phyloP scores from a whole-genome alignment of 2,113 vertebrate genomes.

The Dascyllus trimaculatus region DNA sequence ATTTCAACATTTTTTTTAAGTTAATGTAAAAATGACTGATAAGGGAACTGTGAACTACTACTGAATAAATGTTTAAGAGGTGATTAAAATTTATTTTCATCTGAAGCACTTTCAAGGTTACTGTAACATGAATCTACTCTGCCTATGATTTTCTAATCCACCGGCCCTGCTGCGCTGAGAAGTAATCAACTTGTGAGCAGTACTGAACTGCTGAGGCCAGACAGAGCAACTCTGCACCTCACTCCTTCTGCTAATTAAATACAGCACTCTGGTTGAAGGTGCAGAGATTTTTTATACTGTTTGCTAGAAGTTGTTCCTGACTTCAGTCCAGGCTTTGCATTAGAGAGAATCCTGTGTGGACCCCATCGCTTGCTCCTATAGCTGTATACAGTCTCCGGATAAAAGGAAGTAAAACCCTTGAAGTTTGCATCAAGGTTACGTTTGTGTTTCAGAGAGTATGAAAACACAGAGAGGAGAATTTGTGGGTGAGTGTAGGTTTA shows the following conservation, averaged over 20 bases:
- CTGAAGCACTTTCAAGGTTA: constrained; percentile 25
- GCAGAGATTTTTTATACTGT: constrained; percentile 4
- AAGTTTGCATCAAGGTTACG: constrained; percentile 12
- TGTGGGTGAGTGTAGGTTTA: constrained; percentile 14
- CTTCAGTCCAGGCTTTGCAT: not conserved
- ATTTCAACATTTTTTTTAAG: not conserved
- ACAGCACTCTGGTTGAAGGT: not conserved
- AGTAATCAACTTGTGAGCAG: constrained; percentile 27
- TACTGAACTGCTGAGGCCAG: not conserved
- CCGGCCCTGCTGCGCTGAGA: not conserved
- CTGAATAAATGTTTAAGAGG: constrained; percentile 25
- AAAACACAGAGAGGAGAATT: constrained; percentile 7
- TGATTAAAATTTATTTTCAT: constrained; percentile 19
- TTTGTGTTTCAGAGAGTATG: constrained; percentile 11
- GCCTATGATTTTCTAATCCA: constrained; percentile 1
- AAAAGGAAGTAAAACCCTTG: constrained; percentile 3
- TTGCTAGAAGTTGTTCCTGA: constrained; percentile 10
- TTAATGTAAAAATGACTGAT: not conserved
- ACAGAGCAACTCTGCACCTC: not conserved
- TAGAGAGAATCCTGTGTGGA: not conserved
- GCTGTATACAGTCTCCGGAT: constrained; percentile 21
- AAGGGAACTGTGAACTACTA: constrained; percentile 2
- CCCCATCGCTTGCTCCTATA: not conserved
- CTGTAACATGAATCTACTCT: constrained; percentile 14
- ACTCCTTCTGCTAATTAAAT: constrained; percentile 19